phyloP scores from a whole-genome alignment of 2,113 vertebrate genomes.

The Xyrauchen texanus region DNA sequence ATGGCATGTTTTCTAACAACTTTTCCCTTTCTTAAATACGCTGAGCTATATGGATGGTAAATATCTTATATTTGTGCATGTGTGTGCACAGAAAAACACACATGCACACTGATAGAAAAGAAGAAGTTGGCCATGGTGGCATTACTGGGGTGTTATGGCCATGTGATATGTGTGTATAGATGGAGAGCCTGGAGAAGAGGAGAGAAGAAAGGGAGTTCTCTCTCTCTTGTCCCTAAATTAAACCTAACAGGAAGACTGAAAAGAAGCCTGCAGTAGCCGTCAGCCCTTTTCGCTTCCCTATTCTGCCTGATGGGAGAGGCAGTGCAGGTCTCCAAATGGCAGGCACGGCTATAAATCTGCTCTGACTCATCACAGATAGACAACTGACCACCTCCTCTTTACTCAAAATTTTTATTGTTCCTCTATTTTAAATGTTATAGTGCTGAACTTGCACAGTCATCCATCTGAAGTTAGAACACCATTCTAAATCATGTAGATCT shows the following conservation, averaged over 20 bases:
- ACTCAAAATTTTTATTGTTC: neutral
- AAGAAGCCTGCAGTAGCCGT: constrained; percentile 58
- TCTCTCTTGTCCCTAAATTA: constrained; percentile 54
- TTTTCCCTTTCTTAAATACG: constrained; percentile 28
- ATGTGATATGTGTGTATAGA: constrained; percentile 54
- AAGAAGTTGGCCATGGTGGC: constrained; percentile 48
- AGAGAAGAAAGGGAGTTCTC: constrained; percentile 56
- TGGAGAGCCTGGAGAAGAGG: constrained; percentile 52
- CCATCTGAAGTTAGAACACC: too few species aligned
- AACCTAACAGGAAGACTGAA: constrained; percentile 68
- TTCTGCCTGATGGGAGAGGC: constrained; percentile 54
- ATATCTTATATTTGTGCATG: neutral
- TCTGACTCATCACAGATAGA: constrained; percentile 55
- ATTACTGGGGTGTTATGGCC: constrained; percentile 8
- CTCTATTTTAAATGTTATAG: neutral
- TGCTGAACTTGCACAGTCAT: too few species aligned
- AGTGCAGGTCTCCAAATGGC: constrained; percentile 36
- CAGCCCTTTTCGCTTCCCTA: constrained; percentile 76
- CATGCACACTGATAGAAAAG: constrained; percentile 16
- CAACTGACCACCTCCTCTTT: constrained; percentile 38
- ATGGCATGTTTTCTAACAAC: constrained; percentile 26
- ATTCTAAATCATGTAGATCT: too few species aligned
- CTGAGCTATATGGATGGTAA: constrained; percentile 18
- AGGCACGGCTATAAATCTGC: constrained; percentile 45
- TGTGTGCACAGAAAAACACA: constrained; percentile 30